A percentile compares a stretch with the other conserved stretches of the same genome.
Evolutionary conservation across 2,797 vertebrate species (phyloP).

Genomic region (Acanthurus lineatus): DNA sequence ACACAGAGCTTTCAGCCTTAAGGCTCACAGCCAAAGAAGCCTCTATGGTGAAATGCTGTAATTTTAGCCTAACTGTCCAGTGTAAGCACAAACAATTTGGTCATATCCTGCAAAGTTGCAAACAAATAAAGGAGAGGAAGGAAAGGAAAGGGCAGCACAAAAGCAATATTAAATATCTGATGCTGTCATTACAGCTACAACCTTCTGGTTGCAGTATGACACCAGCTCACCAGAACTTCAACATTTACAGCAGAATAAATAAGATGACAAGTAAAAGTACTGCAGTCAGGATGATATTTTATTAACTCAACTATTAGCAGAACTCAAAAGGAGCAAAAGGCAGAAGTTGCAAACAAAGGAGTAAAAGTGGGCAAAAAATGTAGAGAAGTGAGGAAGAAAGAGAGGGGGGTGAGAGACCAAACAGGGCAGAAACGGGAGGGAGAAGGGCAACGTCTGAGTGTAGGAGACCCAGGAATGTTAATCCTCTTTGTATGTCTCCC

Average conservation of each 20-base stretch:
- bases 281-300: background rate
- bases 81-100: conserved; percentile 65
- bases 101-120: conserved; percentile 63
- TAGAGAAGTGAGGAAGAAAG: conserved; percentile 35
- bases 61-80: conserved; percentile 57
- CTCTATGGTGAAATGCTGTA: conserved; percentile 49
- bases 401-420: conserved; percentile 42
- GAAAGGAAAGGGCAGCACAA: conserved; percentile 8
- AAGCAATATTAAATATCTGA: conserved; percentile 18
- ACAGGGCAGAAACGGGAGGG: conserved; percentile 63
- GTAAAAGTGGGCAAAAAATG: conserved; percentile 45
- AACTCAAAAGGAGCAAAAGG: conserved; percentile 17
- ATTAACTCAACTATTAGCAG: background rate
- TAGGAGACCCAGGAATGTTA: conserved; percentile 85
- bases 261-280: background rate
- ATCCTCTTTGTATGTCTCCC: conserved; percentile 85
- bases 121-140: conserved; percentile 56
- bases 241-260: conserved; percentile 3
- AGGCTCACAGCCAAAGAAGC: conserved; percentile 44
- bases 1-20: conserved; percentile 37
- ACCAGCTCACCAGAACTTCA: background rate
- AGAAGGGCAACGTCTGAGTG: conserved; percentile 77
- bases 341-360: conserved; percentile 26
- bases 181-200: conserved; percentile 2
- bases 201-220: conserved; percentile 1